Conservation (phyloP, 2,797 vertebrate species). For the Muscicapa comitata region DNA sequence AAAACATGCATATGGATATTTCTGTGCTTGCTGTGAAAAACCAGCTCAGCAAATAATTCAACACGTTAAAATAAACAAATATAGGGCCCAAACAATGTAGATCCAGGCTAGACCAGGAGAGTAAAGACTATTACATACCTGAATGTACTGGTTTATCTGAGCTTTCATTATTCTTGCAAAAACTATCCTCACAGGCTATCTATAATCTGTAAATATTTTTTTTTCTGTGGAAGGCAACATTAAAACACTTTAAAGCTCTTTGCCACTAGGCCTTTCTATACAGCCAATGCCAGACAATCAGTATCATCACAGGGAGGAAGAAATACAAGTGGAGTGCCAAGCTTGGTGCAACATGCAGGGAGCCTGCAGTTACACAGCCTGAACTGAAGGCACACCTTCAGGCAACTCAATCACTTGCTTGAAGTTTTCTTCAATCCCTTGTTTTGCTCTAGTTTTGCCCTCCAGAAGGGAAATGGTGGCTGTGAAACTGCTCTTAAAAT, state of each 20-base stretch:
- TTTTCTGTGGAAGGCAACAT: neutral
- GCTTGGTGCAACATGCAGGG: neutral
- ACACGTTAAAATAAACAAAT: neutral
- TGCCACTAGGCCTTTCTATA: neutral
- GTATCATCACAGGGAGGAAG: neutral
- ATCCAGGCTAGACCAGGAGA: neutral
- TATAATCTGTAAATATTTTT: neutral
- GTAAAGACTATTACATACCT: neutral
- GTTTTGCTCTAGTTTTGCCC: neutral
- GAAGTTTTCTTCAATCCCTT: neutral
- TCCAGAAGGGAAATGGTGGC: neutral
- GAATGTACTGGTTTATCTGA: neutral
- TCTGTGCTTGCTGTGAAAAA: neutral
- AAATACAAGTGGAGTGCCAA: neutral
- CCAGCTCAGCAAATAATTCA: neutral
- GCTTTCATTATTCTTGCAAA: neutral
- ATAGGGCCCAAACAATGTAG: neutral
- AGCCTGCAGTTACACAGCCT: neutral
- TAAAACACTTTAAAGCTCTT: neutral
- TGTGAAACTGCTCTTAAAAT: neutral
- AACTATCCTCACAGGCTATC: neutral
- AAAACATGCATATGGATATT: neutral
- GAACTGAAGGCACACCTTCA: neutral
- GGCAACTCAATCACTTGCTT: neutral
- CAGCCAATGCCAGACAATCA: neutral